These are phyloP conservation scores for Hylia prasina DNA, from an alignment of 2,113 vertebrate species.

Conservation along the genomic window DNA sequence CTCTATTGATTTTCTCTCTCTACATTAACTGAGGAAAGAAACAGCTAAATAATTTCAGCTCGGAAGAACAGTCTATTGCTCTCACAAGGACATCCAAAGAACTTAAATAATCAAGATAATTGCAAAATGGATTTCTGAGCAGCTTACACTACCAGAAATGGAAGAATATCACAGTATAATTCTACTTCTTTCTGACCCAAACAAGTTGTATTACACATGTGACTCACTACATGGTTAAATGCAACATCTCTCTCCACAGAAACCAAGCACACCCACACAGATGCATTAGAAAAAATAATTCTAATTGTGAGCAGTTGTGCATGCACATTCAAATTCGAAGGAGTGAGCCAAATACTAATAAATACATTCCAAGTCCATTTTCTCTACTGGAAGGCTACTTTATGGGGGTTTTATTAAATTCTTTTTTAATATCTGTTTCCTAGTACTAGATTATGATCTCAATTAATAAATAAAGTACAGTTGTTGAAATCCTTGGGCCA, in stretches of 20 bases:
- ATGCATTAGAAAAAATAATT: constrained; percentile 1
- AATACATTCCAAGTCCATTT: background rate
- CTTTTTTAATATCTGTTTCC: background rate
- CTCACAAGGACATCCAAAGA: background rate
- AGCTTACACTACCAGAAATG: background rate
- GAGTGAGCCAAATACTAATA: background rate
- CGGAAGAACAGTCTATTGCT: background rate
- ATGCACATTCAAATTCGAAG: background rate
- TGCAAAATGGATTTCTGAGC: background rate
- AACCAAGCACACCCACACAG: background rate
- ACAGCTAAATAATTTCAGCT: constrained; percentile 28
- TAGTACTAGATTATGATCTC: background rate
- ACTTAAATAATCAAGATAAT: constrained; percentile 26
- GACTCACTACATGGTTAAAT: background rate
- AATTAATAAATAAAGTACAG: background rate
- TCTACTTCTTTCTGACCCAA: background rate
- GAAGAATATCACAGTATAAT: background rate
- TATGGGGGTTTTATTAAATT: background rate
- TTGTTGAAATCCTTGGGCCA: background rate
- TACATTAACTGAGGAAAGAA: constrained; percentile 25
- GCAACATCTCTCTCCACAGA: background rate
- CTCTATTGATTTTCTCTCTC: constrained; percentile 24
- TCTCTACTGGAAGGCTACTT: background rate
- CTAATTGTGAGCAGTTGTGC: background rate
- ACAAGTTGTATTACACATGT: background rate